Conservation (phyloP, 1,140 invertebrate genomes). For the Cherax destructor region DNA sequence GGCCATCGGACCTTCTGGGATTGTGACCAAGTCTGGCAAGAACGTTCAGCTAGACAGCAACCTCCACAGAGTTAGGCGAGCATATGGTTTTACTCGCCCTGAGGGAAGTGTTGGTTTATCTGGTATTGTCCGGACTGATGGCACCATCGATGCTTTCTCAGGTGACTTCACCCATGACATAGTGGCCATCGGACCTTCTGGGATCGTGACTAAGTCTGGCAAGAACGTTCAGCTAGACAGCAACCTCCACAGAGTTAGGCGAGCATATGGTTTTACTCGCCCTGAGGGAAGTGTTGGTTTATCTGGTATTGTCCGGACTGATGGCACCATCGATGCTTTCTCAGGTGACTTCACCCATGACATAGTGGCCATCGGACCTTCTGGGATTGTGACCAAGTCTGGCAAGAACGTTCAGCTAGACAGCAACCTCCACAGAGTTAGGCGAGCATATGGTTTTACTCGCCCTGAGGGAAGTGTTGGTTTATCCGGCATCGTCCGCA, state of each 20-base stretch:
- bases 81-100: conserved; percentile 6
- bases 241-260: background rate
- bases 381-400: conserved; percentile 29
- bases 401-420: conserved; percentile 23
- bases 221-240: conserved; percentile 16
- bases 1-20: background rate
- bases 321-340: conserved; percentile 16
- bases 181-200: background rate
- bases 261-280: background rate
- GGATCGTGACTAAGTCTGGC: conserved; percentile 33
- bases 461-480: conserved; percentile 7
- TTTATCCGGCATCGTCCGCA: background rate
- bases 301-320: background rate
- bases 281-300: conserved; percentile 3
- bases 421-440: background rate
- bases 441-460: background rate
- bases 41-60: conserved; percentile 12
- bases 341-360: background rate
- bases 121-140: conserved; percentile 8
- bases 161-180: conserved; percentile 9
- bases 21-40: conserved; percentile 36
- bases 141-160: conserved; percentile 1
- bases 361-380: background rate
- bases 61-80: background rate
- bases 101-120: background rate